Evolutionary conservation across 1,140 invertebrate species (phyloP).

Genomic region (Coelopa frigida): DNA sequence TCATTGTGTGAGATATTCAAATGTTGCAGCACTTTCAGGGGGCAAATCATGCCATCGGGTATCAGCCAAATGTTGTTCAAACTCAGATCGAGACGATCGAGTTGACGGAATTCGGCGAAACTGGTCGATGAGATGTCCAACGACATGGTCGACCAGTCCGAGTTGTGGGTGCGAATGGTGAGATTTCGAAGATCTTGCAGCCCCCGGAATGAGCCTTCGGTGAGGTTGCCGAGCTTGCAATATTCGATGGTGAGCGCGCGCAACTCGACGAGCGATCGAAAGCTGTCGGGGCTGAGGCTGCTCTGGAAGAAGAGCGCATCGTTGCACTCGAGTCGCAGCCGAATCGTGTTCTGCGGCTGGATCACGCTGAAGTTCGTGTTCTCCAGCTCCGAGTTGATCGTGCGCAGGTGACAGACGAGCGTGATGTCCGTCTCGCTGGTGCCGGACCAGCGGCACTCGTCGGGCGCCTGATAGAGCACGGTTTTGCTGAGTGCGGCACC

Average conservation of each 20-base stretch:
- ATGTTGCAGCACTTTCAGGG: constrained; percentile 65
- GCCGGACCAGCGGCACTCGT: constrained; percentile 76
- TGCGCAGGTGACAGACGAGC: constrained; percentile 69
- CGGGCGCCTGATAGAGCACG: constrained; percentile 69
- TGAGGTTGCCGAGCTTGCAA: constrained; percentile 83
- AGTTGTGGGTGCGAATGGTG: constrained; percentile 80
- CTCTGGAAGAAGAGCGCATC: constrained; percentile 79
- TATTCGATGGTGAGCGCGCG: constrained; percentile 79
- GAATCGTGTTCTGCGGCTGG: constrained; percentile 77
- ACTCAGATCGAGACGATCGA: constrained; percentile 75
- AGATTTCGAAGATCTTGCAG: constrained; percentile 74
- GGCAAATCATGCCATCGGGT: constrained; percentile 75
- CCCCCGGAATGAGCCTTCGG: constrained; percentile 74
- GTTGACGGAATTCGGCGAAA: constrained; percentile 62
- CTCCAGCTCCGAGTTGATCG: constrained; percentile 82
- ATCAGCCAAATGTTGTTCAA: constrained; percentile 82
- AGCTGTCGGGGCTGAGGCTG: constrained; percentile 75
- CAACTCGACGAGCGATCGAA: constrained; percentile 72
- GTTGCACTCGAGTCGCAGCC: constrained; percentile 73
- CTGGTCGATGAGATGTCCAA: constrained; percentile 68
- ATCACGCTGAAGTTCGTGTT: constrained; percentile 85
- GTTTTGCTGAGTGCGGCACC: constrained; percentile 62
- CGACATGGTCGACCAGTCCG: constrained; percentile 78
- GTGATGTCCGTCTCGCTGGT: constrained; percentile 61
- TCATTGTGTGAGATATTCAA: constrained; percentile 76